A percentile compares a stretch with the other conserved stretches of the same genome.
Evolutionary conservation across 2,888 invertebrate species (phyloP).

Genomic region (Zaprionus obscuricornis): DNA sequence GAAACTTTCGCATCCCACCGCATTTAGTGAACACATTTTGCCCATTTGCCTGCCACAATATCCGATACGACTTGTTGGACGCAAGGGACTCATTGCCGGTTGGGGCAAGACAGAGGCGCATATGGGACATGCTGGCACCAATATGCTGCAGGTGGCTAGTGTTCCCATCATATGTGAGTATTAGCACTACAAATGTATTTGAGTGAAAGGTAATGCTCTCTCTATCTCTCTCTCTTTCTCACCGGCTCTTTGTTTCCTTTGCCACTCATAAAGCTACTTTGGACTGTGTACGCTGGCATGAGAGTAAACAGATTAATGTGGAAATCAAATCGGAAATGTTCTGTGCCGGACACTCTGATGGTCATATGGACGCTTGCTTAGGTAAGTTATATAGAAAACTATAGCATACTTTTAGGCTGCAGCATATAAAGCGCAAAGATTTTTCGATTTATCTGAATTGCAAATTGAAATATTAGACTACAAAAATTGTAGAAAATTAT

Average conservation of each 20-base stretch:
- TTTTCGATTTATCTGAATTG: too few relatives aligned
- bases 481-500: too few relatives aligned
- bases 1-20: conserved; percentile 88
- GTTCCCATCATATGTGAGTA: conserved; percentile 91
- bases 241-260: too few relatives aligned
- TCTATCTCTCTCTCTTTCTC: too few relatives aligned
- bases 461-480: too few relatives aligned
- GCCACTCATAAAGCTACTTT: conserved; percentile 86
- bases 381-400: conserved; percentile 83
- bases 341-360: conserved; percentile 92
- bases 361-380: conserved; percentile 92
- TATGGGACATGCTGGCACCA: conserved; percentile 90
- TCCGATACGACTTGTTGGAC: conserved; percentile 84
- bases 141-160: conserved; percentile 90
- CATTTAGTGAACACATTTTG: conserved; percentile 86
- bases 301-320: conserved; percentile 90
- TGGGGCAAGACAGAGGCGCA: conserved; percentile 93
- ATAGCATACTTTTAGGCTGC: conserved; percentile 62
- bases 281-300: conserved; percentile 92
- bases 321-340: conserved; percentile 91
- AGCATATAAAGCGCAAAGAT: too few relatives aligned
- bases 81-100: conserved; percentile 89
- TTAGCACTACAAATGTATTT: too few relatives aligned
- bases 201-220: too few relatives aligned
- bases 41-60: conserved; percentile 90